Conservation (phyloP, 2,888 invertebrate genomes). For the Acanthosepion lycidas region DNA sequence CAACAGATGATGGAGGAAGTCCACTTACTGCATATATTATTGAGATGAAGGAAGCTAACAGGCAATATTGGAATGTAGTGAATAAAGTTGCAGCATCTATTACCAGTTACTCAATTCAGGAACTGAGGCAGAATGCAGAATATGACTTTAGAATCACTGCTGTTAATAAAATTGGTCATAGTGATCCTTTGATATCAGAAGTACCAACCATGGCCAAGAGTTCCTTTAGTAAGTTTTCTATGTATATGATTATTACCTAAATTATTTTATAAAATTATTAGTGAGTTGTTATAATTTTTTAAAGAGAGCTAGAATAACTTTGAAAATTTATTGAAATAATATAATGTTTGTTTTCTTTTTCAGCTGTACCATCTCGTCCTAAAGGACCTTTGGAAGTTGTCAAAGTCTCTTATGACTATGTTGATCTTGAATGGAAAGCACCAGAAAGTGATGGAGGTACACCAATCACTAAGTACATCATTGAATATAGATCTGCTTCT, state of each 20-base stretch:
- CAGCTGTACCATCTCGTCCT: conserved; percentile 62
- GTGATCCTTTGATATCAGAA: conserved; percentile 66
- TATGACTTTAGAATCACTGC: conserved; percentile 73
- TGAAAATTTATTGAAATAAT: no score
- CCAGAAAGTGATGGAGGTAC: conserved; percentile 66
- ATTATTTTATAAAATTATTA: no score
- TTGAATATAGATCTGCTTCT: conserved; percentile 79
- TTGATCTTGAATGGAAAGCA: conserved; percentile 65
- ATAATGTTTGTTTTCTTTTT: background rate
- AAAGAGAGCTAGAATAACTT: no score
- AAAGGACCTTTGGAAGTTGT: conserved; percentile 52
- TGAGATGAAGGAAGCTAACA: conserved; percentile 65
- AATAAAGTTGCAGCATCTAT: conserved; percentile 85
- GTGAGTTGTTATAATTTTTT: no score
- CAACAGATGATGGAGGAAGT: conserved; percentile 73
- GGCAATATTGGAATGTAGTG: conserved; percentile 83
- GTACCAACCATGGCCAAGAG: conserved; percentile 73
- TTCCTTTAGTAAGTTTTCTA: conserved; percentile 63
- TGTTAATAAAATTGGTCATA: conserved; percentile 69
- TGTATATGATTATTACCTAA: background rate
- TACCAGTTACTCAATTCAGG: conserved; percentile 66
- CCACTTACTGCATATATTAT: conserved; percentile 72
- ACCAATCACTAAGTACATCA: conserved; percentile 63
- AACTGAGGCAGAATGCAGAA: conserved; percentile 75
- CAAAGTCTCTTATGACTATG: conserved; percentile 58